A percentile compares a stretch with the other conserved stretches of the same genome.
phyloP scores from a whole-genome alignment of 2,797 vertebrate genomes.

The Catostomus latipinnis region DNA sequence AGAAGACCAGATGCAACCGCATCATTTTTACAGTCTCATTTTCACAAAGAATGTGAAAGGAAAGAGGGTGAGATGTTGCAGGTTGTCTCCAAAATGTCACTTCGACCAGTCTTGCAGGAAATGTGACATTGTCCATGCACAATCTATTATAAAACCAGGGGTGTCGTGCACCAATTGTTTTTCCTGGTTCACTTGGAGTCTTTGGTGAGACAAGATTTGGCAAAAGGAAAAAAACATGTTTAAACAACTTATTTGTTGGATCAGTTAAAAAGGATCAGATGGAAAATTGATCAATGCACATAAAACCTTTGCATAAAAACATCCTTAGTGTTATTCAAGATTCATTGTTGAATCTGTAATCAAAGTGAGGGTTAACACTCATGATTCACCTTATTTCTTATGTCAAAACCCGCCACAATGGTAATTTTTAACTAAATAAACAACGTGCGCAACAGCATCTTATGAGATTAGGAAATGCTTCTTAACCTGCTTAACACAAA shows the following conservation, averaged over 20 bases:
- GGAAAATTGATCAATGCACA: too few relatives aligned
- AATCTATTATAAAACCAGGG: too few relatives aligned
- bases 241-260: too few relatives aligned
- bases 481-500: constrained; percentile 74
- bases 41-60: constrained; percentile 7
- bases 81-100: constrained; percentile 15
- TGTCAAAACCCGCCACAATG: constrained; percentile 4
- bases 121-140: too few relatives aligned
- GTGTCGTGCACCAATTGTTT: too few relatives aligned
- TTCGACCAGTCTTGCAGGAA: constrained; percentile 6
- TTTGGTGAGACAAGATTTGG: too few relatives aligned
- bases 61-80: constrained; percentile 24
- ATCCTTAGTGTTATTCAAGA: background rate
- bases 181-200: too few relatives aligned
- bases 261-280: too few relatives aligned
- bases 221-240: too few relatives aligned
- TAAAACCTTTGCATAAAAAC: too few relatives aligned
- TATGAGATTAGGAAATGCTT: constrained; percentile 68
- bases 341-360: background rate
- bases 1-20: constrained; percentile 41
- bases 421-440: constrained; percentile 14
- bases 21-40: constrained; percentile 23
- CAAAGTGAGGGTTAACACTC: background rate
- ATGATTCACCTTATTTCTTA: background rate
- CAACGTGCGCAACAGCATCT: constrained; percentile 63